Conservation (phyloP, 2,888 invertebrate species). For the Eupelmus urozonus region DNA sequence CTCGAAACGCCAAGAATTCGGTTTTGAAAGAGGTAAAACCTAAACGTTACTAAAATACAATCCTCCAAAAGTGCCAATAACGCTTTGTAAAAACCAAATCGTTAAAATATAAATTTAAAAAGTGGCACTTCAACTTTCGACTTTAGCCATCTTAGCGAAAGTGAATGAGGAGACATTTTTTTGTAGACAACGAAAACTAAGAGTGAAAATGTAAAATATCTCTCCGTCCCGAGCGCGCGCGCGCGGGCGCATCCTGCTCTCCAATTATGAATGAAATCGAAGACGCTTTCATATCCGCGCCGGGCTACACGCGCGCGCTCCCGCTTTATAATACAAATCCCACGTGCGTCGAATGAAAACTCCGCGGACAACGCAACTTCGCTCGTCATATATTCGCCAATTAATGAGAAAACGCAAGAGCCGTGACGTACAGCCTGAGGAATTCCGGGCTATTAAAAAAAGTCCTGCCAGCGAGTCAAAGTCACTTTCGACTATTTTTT, state of each 20-base stretch:
- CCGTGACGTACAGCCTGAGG: background rate
- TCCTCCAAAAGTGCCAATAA: conserved; percentile 3
- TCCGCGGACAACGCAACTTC: too few species aligned
- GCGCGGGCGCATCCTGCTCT: conserved; percentile 40
- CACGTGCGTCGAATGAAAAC: background rate
- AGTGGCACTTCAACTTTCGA: conserved; percentile 55
- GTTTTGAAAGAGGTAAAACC: too few species aligned
- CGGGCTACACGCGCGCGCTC: too few species aligned
- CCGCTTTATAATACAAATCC: too few species aligned
- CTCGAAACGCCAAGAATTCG: too few species aligned
- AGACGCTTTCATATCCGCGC: conserved; percentile 20
- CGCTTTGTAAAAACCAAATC: conserved; percentile 24
- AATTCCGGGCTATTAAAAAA: background rate
- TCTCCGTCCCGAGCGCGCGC: too few species aligned
- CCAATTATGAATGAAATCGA: conserved; percentile 41
- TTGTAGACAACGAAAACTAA: conserved; percentile 52
- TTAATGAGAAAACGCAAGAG: background rate
- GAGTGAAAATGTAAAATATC: conserved; percentile 50
- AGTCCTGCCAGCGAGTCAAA: background rate
- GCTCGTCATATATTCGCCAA: background rate
- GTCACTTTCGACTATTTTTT: background rate
- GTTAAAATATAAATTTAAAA: conserved; percentile 30
- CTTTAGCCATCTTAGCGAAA: conserved; percentile 49
- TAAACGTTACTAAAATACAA: conserved; percentile 4
- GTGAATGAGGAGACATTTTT: conserved; percentile 42